Evolutionary conservation across 2,113 vertebrate genomes (phyloP), one percentile per base, ranked within the genome.

Genomic region (Diglossa brunneiventris): DNA sequence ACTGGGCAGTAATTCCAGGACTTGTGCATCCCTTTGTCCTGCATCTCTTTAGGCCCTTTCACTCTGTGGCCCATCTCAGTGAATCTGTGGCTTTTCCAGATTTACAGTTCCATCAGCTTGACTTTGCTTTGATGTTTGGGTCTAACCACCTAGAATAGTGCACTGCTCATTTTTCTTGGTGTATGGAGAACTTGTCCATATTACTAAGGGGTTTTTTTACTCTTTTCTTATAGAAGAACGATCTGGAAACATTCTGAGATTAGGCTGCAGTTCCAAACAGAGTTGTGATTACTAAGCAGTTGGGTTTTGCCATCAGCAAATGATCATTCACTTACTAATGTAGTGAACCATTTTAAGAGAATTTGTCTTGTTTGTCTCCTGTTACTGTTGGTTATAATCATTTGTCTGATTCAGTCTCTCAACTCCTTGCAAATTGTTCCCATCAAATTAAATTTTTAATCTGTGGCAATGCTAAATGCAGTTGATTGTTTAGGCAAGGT

Each of bases 381-480:
- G 30, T 69, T 91, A 83, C 47, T 83, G 35, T 37, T 67, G 39
- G 61, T 83, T 94, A 33, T 84, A 68, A 92, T 92, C 26, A 81
- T 79, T 72, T 80, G 28, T 79, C 58, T 93, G 80, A 88, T 67
- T 96, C 70, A 64, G 69, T 80, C 79, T 84, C n/a, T 37, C 82
- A 96, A 97, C 67, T 85, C 69, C 47, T 66, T 7, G 19, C 20
- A 77, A 77, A 89, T 81, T 69, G 42, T 82, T 92, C 72, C 74
- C 79, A 69, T 94, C 62, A 92, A 89, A 97, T 96, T 78, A 59
- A 66, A 9, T 82, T 95, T 95, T 95, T 89, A 72, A 93, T 87
- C 53, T 83, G 22, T 70, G 87, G 52, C 46, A 66, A 69, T 96
- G 69, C 50, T 67, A 53, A 91, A 80, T 93, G 64, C 56, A 76